phyloP scores from a whole-genome alignment of 2,888 invertebrate species.

The Thelaira solivaga region DNA sequence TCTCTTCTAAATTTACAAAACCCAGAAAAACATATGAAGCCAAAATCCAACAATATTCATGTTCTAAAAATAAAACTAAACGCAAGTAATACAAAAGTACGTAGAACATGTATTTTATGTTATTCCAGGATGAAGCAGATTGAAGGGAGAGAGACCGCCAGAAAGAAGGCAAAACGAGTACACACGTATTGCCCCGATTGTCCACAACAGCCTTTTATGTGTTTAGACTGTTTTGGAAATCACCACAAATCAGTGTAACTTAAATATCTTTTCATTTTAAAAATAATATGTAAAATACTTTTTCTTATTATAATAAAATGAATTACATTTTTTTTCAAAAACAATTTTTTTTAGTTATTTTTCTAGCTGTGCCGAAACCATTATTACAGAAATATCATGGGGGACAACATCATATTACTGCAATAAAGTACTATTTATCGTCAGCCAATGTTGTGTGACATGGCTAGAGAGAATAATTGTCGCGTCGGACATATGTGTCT shows the following conservation, averaged over 20 bases:
- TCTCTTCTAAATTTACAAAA: conserved; percentile 8
- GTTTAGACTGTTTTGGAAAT: conserved; percentile 2
- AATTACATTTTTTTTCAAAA: not conserved
- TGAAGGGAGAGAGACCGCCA: conserved; percentile 1
- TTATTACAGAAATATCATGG: conserved; percentile 2
- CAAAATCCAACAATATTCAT: conserved; percentile 4
- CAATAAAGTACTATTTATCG: conserved; percentile 9
- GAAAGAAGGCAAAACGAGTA: not conserved
- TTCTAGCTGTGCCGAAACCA: conserved; percentile 1
- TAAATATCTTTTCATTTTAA: too few relatives aligned
- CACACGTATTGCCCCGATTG: conserved; percentile 1
- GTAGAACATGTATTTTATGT: conserved; percentile 2
- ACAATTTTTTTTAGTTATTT: not conserved
- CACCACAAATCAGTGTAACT: conserved; percentile 5
- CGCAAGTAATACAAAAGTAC: not conserved
- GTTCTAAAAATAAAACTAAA: not conserved
- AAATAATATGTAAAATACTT: not conserved
- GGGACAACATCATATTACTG: conserved; percentile 8
- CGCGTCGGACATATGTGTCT: not conserved
- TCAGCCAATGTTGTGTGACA: conserved; percentile 7
- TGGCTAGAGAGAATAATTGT: not conserved
- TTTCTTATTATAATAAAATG: conserved; percentile 1
- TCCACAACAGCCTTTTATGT: not conserved
- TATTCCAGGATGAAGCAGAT: conserved; percentile 1
- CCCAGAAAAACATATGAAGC: not conserved